A percentile compares a stretch with the other conserved stretches of the same genome.
Evolutionary conservation across 2,888 invertebrate genomes (phyloP).

Genomic region (Allophyes oxyacanthae): DNA sequence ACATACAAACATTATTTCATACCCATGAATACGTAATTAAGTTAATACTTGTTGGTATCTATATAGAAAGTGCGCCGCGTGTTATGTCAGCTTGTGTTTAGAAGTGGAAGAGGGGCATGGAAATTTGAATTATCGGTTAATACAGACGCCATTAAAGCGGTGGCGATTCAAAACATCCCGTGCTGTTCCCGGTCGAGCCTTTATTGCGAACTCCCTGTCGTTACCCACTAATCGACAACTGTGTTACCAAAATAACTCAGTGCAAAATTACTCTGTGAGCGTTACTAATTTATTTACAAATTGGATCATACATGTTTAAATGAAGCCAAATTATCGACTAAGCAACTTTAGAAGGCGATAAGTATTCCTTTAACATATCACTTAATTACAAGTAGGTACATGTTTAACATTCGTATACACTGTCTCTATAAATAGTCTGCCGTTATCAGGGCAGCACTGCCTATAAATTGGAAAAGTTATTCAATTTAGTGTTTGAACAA

Average conservation of each 20-base stretch:
- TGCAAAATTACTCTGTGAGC: constrained; percentile 61
- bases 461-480: constrained; percentile 22
- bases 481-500: constrained; percentile 24
- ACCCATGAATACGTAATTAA: constrained; percentile 9
- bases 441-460: constrained; percentile 7
- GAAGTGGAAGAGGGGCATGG: constrained; percentile 67
- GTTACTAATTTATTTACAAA: constrained; percentile 58
- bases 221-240: constrained; percentile 86
- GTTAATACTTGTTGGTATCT: constrained; percentile 27
- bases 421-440: constrained; percentile 11
- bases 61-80: constrained; percentile 45
- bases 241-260: constrained; percentile 85
- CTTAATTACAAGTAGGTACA: constrained; percentile 17
- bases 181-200: constrained; percentile 76
- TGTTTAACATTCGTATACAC: constrained; percentile 5
- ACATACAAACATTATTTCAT: not conserved
- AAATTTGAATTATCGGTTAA: constrained; percentile 85
- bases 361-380: constrained; percentile 10
- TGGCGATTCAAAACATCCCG: constrained; percentile 88
- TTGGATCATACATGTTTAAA: constrained; percentile 29
- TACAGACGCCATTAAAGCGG: constrained; percentile 83
- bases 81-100: constrained; percentile 69
- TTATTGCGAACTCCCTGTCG: constrained; percentile 81
- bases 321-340: constrained; percentile 9
- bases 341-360: constrained; percentile 1